Conservation (phyloP, 2,888 invertebrate genomes). For the Athalia rosae region DNA sequence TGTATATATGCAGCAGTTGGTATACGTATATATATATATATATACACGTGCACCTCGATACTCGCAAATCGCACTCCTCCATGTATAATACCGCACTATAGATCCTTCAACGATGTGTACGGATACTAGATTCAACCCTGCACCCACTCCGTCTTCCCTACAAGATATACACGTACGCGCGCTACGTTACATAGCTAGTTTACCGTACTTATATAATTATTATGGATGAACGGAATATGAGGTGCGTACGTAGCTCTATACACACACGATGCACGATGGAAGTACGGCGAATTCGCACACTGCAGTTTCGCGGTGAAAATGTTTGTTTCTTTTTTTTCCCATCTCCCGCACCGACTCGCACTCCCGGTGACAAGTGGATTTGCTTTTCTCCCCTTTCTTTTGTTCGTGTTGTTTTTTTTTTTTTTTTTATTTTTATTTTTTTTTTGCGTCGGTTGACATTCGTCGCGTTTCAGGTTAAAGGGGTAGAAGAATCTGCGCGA, state of each 20-base stretch:
- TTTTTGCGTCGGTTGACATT: background rate
- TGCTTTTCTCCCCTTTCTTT: slow-evolving; percentile 49
- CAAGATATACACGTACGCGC: slow-evolving; percentile 25
- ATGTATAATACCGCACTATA: slow-evolving; percentile 45
- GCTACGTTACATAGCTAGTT: slow-evolving; percentile 30
- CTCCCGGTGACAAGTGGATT: slow-evolving; percentile 69
- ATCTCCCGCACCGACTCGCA: slow-evolving; percentile 54
- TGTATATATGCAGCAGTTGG: no score
- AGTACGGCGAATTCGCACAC: background rate
- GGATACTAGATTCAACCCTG: slow-evolving; percentile 35
- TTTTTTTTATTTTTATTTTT: slow-evolving; percentile 32
- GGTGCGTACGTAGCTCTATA: slow-evolving; percentile 47
- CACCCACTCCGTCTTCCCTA: slow-evolving; percentile 46
- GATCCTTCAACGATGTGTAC: slow-evolving; percentile 44
- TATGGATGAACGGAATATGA: slow-evolving; percentile 28
- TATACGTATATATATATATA: no score
- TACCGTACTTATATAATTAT: slow-evolving; percentile 35
- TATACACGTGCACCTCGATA: slow-evolving; percentile 45
- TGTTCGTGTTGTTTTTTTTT: slow-evolving; percentile 48
- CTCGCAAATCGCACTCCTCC: slow-evolving; percentile 45
- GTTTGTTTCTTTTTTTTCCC: no score
- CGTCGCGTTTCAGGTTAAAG: background rate
- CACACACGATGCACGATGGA: no score
- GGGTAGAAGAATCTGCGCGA: slow-evolving; percentile 7
- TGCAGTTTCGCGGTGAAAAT: no score